Conservation (phyloP, 2,113 vertebrate genomes). For the Monopterus albus region DNA sequence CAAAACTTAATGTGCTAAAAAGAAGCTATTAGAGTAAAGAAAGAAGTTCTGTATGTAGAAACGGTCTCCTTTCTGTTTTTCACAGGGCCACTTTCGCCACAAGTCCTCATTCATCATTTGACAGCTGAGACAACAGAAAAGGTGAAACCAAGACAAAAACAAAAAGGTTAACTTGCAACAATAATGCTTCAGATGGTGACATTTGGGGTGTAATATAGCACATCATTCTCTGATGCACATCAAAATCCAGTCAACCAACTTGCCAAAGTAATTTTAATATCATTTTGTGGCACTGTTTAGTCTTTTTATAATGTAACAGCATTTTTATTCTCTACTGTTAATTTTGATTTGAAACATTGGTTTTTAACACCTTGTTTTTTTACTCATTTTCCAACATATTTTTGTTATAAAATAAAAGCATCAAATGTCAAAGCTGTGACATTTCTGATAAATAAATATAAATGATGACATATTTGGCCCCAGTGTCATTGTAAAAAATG, state of each 20-base stretch:
- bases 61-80: slow-evolving; percentile 31
- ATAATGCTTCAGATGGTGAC: slow-evolving; percentile 40
- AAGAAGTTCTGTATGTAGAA: fast-evolving
- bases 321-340: slow-evolving; percentile 6
- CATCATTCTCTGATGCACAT: slow-evolving; percentile 80
- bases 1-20: neutral
- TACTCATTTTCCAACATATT: slow-evolving; percentile 15
- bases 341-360: slow-evolving; percentile 26
- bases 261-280: slow-evolving; percentile 80
- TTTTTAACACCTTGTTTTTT: slow-evolving; percentile 6
- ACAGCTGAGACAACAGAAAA: slow-evolving; percentile 55
- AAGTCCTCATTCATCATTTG: slow-evolving; percentile 98
- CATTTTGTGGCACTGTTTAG: slow-evolving; percentile 51
- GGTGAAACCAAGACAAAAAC: neutral
- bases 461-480: slow-evolving; percentile 29
- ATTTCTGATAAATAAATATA: slow-evolving; percentile 1
- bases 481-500: slow-evolving; percentile 42
- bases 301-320: slow-evolving; percentile 45
- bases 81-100: slow-evolving; percentile 96
- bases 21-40: neutral
- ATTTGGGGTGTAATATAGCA: slow-evolving; percentile 67
- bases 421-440: slow-evolving; percentile 65
- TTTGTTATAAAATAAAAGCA: too few relatives aligned
- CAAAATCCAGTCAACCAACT: slow-evolving; percentile 66
- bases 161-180: slow-evolving; percentile 55